Conservation (phyloP, 2,797 vertebrate species). For the Merluccius polli region DNA sequence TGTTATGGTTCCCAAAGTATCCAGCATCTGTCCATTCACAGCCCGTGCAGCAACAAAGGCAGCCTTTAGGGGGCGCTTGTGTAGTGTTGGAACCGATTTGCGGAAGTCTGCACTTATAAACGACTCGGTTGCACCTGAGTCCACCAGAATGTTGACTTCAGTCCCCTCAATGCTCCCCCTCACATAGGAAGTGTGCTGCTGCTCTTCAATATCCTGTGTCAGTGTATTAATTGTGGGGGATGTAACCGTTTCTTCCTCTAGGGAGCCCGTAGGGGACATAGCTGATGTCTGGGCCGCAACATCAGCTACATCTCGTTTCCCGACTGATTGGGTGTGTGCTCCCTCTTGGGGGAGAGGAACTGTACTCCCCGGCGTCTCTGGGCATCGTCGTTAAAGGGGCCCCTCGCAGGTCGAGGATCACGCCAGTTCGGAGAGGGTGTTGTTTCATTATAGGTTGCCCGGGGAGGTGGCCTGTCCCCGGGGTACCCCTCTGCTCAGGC, state of each 20-base stretch:
- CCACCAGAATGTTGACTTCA: too few relatives aligned
- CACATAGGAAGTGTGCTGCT: too few relatives aligned
- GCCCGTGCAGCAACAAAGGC: conserved; percentile 7
- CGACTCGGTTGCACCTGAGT: conserved; percentile 17
- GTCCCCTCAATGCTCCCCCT: too few relatives aligned
- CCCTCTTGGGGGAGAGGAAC: too few relatives aligned
- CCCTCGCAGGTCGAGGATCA: too few relatives aligned
- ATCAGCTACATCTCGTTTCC: too few relatives aligned
- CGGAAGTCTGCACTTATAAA: conserved; percentile 18
- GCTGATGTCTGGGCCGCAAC: too few relatives aligned
- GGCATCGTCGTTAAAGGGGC: neutral
- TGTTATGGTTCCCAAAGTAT: conserved; percentile 19
- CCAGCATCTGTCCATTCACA: conserved; percentile 22
- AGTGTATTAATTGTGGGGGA: neutral
- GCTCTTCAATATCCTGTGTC: neutral
- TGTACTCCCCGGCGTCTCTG: too few relatives aligned
- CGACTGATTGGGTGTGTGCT: too few relatives aligned
- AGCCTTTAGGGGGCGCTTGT: conserved; percentile 9
- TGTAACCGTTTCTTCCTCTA: neutral
- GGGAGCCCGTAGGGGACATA: neutral
- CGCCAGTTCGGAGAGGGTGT: too few relatives aligned
- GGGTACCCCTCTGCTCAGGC: neutral
- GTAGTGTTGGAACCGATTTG: conserved; percentile 15
- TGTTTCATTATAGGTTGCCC: too few relatives aligned
- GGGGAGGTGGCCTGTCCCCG: too few relatives aligned